A percentile compares a stretch with the other conserved stretches of the same genome.
Evolutionary conservation across 2,113 vertebrate species (phyloP).

Genomic region (Datnioides undecimradiatus): DNA sequence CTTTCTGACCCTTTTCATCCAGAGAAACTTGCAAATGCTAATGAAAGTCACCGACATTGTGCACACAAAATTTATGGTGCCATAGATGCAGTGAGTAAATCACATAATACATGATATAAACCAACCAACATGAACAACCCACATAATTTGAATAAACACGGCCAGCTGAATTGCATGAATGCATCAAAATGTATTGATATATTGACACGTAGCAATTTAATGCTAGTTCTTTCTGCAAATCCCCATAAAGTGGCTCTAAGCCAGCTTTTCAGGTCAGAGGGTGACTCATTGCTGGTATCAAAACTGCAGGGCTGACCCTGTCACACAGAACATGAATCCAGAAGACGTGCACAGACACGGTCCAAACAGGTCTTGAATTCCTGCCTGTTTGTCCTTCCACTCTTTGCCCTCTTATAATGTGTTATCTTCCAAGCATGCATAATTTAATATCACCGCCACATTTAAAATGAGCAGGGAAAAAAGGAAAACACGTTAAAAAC

Average conservation of each 20-base stretch:
- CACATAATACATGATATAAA: background rate
- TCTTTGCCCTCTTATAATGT: slow-evolving; percentile 50
- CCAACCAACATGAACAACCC: background rate
- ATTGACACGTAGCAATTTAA: slow-evolving; percentile 14
- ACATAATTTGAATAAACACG: slow-evolving; percentile 8
- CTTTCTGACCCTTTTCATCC: background rate
- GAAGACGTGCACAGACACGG: slow-evolving; percentile 32
- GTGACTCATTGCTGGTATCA: slow-evolving; percentile 42
- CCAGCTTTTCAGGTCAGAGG: slow-evolving; percentile 37
- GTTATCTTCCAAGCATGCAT: slow-evolving; percentile 56
- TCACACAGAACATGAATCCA: slow-evolving; percentile 54
- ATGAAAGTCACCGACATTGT: slow-evolving; percentile 2
- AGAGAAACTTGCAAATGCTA: slow-evolving; percentile 8
- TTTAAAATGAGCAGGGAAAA: slow-evolving; percentile 38
- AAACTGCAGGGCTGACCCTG: slow-evolving; percentile 55
- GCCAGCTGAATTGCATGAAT: background rate
- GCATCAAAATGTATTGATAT: slow-evolving; percentile 6
- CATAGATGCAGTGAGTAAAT: background rate
- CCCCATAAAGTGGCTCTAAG: slow-evolving; percentile 33
- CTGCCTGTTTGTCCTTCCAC: slow-evolving; percentile 61
- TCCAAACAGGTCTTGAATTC: slow-evolving; percentile 43
- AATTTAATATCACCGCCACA: slow-evolving; percentile 54
- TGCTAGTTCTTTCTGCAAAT: slow-evolving; percentile 11
- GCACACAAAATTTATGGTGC: background rate
- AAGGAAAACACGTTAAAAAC: slow-evolving; percentile 33